Percentiles rank a stretch among this genome's conserved stretches.
phyloP scores from a whole-genome alignment of 2,113 vertebrate species.

The Isurus oxyrinchus region DNA sequence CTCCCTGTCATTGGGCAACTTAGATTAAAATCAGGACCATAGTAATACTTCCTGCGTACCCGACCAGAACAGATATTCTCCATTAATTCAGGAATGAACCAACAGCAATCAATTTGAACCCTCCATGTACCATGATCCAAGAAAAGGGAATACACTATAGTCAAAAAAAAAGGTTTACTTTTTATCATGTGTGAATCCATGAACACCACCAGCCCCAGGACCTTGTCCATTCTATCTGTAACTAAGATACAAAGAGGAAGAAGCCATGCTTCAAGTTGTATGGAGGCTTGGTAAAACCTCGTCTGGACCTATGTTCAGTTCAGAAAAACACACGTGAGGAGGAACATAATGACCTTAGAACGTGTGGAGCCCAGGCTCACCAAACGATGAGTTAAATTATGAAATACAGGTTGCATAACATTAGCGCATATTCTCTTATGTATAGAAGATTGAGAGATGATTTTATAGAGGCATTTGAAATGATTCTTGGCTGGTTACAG shows the following conservation, averaged over 20 bases:
- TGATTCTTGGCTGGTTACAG: background rate
- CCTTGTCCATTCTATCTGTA: background rate
- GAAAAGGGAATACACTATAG: background rate
- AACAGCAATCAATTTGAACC: background rate
- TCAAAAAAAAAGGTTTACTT: background rate
- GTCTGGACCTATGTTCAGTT: background rate
- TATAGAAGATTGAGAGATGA: background rate
- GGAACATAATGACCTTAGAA: background rate
- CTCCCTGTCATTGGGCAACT: background rate
- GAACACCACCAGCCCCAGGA: background rate
- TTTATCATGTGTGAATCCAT: background rate
- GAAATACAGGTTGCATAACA: background rate
- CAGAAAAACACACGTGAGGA: background rate
- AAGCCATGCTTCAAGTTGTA: background rate
- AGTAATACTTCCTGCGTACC: background rate
- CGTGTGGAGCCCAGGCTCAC: background rate
- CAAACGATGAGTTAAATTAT: background rate
- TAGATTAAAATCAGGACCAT: background rate
- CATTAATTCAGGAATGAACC: background rate
- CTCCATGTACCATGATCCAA: background rate
- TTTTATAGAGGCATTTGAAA: background rate
- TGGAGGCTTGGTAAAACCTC: too few relatives aligned
- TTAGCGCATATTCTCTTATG: background rate
- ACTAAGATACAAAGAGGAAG: background rate
- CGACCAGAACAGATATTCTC: background rate